Evolutionary conservation across 2,888 invertebrate genomes (phyloP), one percentile per base, ranked within the genome.

Genomic region (Lasioglossum figueresi): DNA sequence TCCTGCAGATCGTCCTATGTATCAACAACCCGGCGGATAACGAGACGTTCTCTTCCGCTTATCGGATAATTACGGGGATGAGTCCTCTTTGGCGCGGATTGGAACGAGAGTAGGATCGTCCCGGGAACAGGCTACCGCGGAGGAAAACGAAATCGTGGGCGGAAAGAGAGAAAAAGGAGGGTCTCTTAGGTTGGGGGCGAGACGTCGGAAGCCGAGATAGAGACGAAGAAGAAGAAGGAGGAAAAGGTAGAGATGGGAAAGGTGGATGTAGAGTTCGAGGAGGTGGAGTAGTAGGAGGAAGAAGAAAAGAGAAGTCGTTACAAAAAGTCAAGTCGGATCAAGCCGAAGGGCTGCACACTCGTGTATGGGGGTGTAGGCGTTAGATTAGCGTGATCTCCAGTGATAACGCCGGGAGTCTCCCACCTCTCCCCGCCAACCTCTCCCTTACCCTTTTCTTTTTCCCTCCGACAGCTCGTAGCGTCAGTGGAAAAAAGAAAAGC

Each of bases 331-430:
- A 91, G 91, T 91, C 90, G 92, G 90, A 92, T 92, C 90, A 91
- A 85, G 79, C 84, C 76, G 84, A 89, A 89, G 90, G 88, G 89
- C 80, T 82, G 87, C 87, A 85, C 86, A 84, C 80, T 83, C 87
- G 87, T 81, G 86, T 87, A 79, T 80, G 89, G 85, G 85, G 87
- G 89, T 88, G 89, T 89, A 91, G 89, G 91, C 90, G 92, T 92
- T 91, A 94, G 94, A 95, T 95, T 95, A 95, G 94, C 94, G 93
- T 94, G 94, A 95, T 95, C 94, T 93, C 92, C 91, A 91, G 91
- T 93, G 94, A 94, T 94, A 94, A 93, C 93, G 93, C 93, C 66
- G 8, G 19, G 19, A 31, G 63, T 91, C 92, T 88, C 91, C 80
- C 80, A 87, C 87, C 79, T 86, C 85, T 88, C 81, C 86, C 68